Percentiles rank a stretch among this genome's conserved stretches.
Evolutionary conservation across 2,888 invertebrate species (phyloP).

Genomic region (Cephus spinipes): DNA sequence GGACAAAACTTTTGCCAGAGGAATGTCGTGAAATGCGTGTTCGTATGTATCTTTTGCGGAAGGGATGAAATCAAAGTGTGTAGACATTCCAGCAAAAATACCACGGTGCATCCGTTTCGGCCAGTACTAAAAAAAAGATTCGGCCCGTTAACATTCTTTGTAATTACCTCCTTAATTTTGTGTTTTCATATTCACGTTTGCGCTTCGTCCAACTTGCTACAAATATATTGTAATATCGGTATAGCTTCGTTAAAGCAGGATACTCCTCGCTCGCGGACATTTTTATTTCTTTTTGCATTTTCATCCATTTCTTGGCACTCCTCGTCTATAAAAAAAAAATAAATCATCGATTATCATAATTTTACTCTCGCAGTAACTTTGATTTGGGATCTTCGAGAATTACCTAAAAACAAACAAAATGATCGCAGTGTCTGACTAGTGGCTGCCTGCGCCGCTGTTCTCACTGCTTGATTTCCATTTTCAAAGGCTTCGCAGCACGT

Average conservation of each 20-base stretch:
- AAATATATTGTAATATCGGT: constrained; percentile 89
- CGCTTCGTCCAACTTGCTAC: constrained; percentile 85
- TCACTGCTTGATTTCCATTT: constrained; percentile 81
- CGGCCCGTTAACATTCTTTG: not conserved
- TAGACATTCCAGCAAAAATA: constrained; percentile 89
- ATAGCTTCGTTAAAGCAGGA: constrained; percentile 92
- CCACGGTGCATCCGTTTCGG: constrained; percentile 73
- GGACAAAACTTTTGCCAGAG: constrained; percentile 95
- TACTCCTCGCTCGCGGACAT: constrained; percentile 74
- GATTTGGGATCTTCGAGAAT: constrained; percentile 16
- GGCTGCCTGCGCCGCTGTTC: constrained; percentile 90
- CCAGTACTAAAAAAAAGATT: constrained; percentile 48
- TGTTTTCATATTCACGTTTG: constrained; percentile 72
- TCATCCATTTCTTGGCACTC: constrained; percentile 79
- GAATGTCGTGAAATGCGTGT: constrained; percentile 88
- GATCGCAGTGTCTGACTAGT: constrained; percentile 90
- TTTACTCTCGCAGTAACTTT: not conserved
- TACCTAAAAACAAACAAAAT: constrained; percentile 85
- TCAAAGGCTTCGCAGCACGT: constrained; percentile 87
- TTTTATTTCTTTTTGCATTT: constrained; percentile 61
- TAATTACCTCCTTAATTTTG: not conserved
- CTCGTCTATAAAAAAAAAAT: constrained; percentile 70
- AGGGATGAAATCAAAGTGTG: constrained; percentile 86
- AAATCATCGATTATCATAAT: not conserved
- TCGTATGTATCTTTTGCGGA: constrained; percentile 84